Evolutionary conservation across 1,140 invertebrate species (phyloP).

Genomic region (Trachelipus rathkii): DNA sequence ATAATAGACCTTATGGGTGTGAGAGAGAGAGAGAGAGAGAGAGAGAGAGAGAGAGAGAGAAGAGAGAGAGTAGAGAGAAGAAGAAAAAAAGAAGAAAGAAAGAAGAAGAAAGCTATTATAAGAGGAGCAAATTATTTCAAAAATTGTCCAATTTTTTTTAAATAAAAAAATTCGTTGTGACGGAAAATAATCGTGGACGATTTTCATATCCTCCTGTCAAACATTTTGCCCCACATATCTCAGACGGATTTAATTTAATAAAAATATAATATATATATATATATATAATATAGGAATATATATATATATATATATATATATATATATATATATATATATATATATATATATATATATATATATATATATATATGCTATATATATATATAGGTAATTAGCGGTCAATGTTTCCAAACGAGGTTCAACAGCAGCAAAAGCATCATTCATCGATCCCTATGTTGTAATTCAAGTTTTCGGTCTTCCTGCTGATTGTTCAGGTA

Average conservation of each 20-base stretch:
- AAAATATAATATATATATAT: slow-evolving; percentile 14
- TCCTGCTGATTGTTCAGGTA: slow-evolving; percentile 58
- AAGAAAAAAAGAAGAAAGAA: too few species aligned
- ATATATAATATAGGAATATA: slow-evolving; percentile 23
- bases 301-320: slow-evolving; percentile 14
- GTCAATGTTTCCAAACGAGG: slow-evolving; percentile 61
- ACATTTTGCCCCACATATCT: not conserved
- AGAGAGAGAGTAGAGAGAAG: too few species aligned
- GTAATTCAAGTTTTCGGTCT: slow-evolving; percentile 63
- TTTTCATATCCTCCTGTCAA: not conserved
- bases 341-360: slow-evolving; percentile 15
- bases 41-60: too few species aligned
- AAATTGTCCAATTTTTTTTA: too few species aligned
- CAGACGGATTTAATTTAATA: slow-evolving; percentile 21
- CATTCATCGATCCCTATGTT: slow-evolving; percentile 60
- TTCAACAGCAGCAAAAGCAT: slow-evolving; percentile 58
- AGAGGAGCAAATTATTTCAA: too few species aligned
- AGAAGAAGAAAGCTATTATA: too few species aligned
- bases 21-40: too few species aligned
- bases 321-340: slow-evolving; percentile 14
- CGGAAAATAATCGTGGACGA: too few species aligned
- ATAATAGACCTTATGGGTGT: too few species aligned
- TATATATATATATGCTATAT: not conserved
- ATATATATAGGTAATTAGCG: slow-evolving; percentile 47
- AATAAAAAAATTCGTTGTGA: too few species aligned